Evolutionary conservation across 2,113 vertebrate species (phyloP).

Genomic region (Myxocyprinus asiaticus): DNA sequence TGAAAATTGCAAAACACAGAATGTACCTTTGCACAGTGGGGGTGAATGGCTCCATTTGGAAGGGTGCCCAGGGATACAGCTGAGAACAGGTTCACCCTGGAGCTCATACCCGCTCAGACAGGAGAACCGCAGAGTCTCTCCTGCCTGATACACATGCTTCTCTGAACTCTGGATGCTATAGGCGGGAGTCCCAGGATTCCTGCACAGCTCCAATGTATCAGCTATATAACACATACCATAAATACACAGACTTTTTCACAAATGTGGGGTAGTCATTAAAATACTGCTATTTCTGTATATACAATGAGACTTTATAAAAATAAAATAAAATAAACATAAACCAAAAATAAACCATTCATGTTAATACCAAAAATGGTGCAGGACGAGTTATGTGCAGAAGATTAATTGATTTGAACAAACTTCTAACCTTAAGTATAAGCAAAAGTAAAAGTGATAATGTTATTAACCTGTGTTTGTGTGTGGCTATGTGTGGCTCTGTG

Average conservation of each 20-base stretch:
- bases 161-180: slow-evolving; percentile 82
- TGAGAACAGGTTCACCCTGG: slow-evolving; percentile 84
- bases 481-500: background rate
- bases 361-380: no score
- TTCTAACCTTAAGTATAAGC: no score
- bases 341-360: no score
- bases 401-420: no score
- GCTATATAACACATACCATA: slow-evolving; percentile 65
- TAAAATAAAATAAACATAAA: no score
- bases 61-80: slow-evolving; percentile 87
- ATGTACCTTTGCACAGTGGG: slow-evolving; percentile 85
- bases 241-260: background rate
- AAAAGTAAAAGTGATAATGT: no score
- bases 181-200: slow-evolving; percentile 82
- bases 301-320: background rate
- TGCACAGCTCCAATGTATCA: slow-evolving; percentile 85
- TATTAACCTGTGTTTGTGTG: no score
- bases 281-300: background rate
- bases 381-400: no score
- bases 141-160: slow-evolving; percentile 81
- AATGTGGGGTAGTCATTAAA: background rate
- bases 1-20: background rate
- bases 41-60: slow-evolving; percentile 89
- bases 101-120: slow-evolving; percentile 82
- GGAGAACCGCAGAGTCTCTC: slow-evolving; percentile 84